Base-by-base conservation (phyloP, 2,797 vertebrate genomes). In the Nannoperca obscura region DNA sequence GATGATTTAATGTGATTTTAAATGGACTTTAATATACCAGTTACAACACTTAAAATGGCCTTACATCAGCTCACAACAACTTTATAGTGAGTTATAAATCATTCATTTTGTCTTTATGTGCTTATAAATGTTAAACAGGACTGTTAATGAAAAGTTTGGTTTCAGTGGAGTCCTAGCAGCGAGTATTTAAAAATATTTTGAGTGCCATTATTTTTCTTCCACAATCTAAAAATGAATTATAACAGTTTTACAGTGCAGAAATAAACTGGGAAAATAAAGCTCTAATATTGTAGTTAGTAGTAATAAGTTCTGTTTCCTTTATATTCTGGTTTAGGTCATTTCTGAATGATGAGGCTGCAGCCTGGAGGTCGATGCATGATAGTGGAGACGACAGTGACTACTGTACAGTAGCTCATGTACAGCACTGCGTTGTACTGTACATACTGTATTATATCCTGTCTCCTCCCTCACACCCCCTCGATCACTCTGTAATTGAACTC, bases 401-500 rank as follows among this genome's bases (percentile, higher is more conserved):
- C 30, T n/a, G 5, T n/a, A 46, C 7, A 34, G 2, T 10, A 22
- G 63, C 32, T 36, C 27, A 1, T 54, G 64, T 47, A 12, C 27
- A 46, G 63, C 32, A 30, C 52, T 65, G 24, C 20, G 22, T 49
- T 70, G 66, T 62, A 67, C 49, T 55, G 61, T 49, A 27, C 53
- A 57, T 61, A 42, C 68, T 50, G 61, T 54, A 70, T 69, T 68
- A 59, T 69, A 60, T 49, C 32, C 38, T 1, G 32, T 44, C 66
- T 65, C 47, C 32, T 59, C 24, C 20, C 27, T 60, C 59, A 64
- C 61, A 42, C 24, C 58, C 22, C 27, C 42, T 40, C 47, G 8
- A 60, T 79, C 59, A 73, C 52, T 81, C 40, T 76, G 50, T 57
- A 78, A 81, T 76, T 85, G 54, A 85, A 77, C 76, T 77, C 66